These are phyloP conservation scores for Acropternis orthonyx DNA, from an alignment of 2,797 vertebrate genomes.

Conservation along the genomic window DNA sequence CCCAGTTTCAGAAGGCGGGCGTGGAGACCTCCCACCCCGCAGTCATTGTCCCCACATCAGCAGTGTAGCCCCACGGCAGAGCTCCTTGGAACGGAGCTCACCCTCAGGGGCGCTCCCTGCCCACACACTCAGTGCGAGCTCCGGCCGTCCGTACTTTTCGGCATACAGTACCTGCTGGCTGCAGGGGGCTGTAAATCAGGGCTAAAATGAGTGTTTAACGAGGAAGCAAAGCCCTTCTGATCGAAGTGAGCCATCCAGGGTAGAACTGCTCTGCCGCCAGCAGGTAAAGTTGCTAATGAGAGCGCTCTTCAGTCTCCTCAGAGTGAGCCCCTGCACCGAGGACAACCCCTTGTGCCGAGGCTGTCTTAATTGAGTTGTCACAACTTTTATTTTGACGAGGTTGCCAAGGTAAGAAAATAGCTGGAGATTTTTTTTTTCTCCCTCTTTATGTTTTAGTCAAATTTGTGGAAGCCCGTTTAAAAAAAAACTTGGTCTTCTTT, in stretches of 20 bases:
- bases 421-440: neutral
- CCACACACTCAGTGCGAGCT: neutral
- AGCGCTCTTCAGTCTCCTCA: neutral
- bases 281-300: neutral
- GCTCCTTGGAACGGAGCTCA: neutral
- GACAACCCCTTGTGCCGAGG: neutral
- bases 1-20: neutral
- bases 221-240: neutral
- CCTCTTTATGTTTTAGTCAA: neutral
- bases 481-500: neutral
- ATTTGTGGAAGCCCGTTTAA: neutral
- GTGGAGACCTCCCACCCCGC: neutral
- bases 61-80: fast-evolving
- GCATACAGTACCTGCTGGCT: too few relatives aligned
- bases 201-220: neutral
- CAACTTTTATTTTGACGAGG: neutral
- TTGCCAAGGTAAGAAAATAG: neutral
- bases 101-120: neutral
- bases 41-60: neutral
- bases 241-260: neutral
- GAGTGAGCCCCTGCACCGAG: neutral
- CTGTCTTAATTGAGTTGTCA: neutral
- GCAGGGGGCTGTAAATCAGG: neutral
- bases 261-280: neutral
- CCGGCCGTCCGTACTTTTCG: neutral